These are phyloP conservation scores for Chrysodeixis includens DNA, from an alignment of 2,888 invertebrate species.

Conservation along the genomic window DNA sequence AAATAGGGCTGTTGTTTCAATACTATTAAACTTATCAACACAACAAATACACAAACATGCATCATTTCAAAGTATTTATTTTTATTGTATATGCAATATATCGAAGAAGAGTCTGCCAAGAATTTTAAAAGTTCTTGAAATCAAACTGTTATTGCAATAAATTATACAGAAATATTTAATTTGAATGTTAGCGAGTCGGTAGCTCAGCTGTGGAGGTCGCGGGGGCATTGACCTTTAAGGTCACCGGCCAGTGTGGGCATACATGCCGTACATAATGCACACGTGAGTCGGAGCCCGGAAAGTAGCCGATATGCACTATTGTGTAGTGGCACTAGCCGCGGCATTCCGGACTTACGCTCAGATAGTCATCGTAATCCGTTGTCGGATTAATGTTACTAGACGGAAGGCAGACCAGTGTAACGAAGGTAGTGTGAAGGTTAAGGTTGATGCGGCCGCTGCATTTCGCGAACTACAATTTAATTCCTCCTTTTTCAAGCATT, in stretches of 20 bases:
- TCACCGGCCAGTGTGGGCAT: slow-evolving; percentile 67
- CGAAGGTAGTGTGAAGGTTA: neutral
- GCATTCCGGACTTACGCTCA: slow-evolving; percentile 13
- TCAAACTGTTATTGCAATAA: slow-evolving; percentile 1
- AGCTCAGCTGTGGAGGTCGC: slow-evolving; percentile 59
- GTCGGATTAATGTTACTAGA: neutral
- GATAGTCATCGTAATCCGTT: neutral
- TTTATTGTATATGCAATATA: neutral
- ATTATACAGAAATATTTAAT: neutral
- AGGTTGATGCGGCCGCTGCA: neutral
- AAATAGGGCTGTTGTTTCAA: slow-evolving; percentile 28
- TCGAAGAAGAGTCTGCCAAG: neutral
- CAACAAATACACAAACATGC: slow-evolving; percentile 15
- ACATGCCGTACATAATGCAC: slow-evolving; percentile 33
- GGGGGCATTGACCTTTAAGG: slow-evolving; percentile 69
- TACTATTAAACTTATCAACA: slow-evolving; percentile 20
- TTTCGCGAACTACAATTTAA: neutral
- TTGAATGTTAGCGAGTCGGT: slow-evolving; percentile 31
- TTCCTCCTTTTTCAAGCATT: too few relatives aligned
- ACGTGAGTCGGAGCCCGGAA: slow-evolving; percentile 29
- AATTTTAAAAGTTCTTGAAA: neutral
- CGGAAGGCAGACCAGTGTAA: neutral
- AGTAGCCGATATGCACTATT: slow-evolving; percentile 34
- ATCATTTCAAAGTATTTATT: neutral
- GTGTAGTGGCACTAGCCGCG: slow-evolving; percentile 17